Conservation (phyloP, 2,888 invertebrate genomes). For the Drosophila seclusa region DNA sequence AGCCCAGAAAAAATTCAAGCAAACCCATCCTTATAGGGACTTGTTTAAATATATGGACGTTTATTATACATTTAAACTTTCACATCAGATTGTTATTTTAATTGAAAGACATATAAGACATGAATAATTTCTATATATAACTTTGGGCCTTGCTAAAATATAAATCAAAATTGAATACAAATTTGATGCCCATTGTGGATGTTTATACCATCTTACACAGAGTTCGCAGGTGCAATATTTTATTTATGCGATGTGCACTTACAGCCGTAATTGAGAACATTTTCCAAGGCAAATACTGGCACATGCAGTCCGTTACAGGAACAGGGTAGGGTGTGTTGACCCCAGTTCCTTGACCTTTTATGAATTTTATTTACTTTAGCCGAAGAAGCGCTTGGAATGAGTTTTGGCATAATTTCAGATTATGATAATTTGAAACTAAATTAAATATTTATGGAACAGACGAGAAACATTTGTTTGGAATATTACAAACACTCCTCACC, state of each 20-base stretch:
- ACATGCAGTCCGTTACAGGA: conserved; percentile 4
- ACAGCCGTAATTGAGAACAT: not conserved
- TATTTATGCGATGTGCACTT: conserved; percentile 6
- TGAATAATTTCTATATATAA: not conserved
- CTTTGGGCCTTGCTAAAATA: not conserved
- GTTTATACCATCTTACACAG: not conserved
- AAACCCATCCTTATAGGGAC: not conserved
- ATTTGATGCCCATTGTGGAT: not conserved
- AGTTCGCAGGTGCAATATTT: conserved; percentile 16
- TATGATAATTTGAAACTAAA: not conserved
- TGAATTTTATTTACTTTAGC: conserved; percentile 32
- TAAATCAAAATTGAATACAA: not conserved
- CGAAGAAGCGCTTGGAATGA: not conserved
- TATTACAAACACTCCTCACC: no score
- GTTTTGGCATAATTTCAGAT: not conserved
- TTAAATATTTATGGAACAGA: not conserved
- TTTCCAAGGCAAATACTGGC: not conserved
- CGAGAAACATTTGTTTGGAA: not conserved
- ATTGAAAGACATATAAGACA: not conserved
- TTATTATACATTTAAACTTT: not conserved
- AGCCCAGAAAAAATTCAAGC: not conserved
- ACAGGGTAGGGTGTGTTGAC: conserved; percentile 29
- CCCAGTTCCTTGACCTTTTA: conserved; percentile 35
- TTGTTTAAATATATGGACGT: no score
- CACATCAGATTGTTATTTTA: not conserved